Evolutionary conservation across 2,888 invertebrate genomes (phyloP).

Genomic region (Mimumesa dahlbomi): DNA sequence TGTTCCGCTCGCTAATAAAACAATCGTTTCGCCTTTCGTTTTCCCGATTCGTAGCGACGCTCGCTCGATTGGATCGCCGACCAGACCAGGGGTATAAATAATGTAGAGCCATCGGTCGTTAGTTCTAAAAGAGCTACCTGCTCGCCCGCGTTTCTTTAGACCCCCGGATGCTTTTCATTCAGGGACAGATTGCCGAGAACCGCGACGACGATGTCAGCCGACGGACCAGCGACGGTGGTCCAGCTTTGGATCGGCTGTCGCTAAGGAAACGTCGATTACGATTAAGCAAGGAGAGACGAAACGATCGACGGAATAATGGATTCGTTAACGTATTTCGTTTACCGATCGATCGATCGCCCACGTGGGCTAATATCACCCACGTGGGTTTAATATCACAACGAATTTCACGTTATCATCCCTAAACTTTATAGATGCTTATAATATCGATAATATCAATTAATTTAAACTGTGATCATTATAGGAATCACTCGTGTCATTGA

Average conservation of each 20-base stretch:
- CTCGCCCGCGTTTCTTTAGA: constrained; percentile 42
- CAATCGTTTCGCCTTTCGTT: constrained; percentile 55
- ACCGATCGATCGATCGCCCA: too few relatives aligned
- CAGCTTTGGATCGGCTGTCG: constrained; percentile 28
- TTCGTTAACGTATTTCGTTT: constrained; percentile 17
- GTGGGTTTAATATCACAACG: too few relatives aligned
- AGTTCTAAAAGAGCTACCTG: constrained; percentile 59
- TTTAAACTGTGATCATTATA: too few relatives aligned
- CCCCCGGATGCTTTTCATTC: constrained; percentile 48
- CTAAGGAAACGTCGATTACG: constrained; percentile 30
- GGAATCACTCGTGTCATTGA: too few relatives aligned
- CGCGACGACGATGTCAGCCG: constrained; percentile 30
- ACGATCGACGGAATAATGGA: constrained; percentile 15
- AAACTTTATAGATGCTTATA: too few relatives aligned
- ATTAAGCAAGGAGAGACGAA: constrained; percentile 34
- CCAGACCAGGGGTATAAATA: constrained; percentile 60
- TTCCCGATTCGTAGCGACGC: constrained; percentile 59
- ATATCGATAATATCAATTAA: too few relatives aligned
- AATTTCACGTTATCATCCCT: too few relatives aligned
- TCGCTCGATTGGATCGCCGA: constrained; percentile 42
- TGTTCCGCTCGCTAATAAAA: constrained; percentile 49
- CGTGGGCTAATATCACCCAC: too few relatives aligned
- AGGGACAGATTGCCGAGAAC: constrained; percentile 59
- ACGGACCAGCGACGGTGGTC: constrained; percentile 40
- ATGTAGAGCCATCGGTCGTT: constrained; percentile 65